These are phyloP conservation scores for Corythucha ciliata DNA, from an alignment of 2,888 invertebrate species.

Conservation along the genomic window DNA sequence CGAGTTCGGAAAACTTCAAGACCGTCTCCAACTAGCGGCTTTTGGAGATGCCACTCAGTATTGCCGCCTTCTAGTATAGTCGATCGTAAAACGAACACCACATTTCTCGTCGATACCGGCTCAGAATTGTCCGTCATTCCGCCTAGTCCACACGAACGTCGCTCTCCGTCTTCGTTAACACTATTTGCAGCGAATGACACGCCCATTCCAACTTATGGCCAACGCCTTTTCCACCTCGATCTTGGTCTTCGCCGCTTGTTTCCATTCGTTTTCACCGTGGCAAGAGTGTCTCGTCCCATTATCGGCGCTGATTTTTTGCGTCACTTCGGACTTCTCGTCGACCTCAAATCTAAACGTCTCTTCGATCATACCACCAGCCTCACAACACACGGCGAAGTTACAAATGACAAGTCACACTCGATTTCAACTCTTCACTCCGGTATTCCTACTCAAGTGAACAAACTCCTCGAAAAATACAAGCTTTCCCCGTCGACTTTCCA, in stretches of 20 bases:
- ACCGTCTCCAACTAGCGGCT: conserved; percentile 6
- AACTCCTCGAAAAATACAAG: conserved; percentile 17
- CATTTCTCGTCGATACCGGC: conserved; percentile 15
- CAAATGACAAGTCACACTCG: background rate
- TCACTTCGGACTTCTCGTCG: conserved; percentile 23
- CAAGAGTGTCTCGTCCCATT: conserved; percentile 4
- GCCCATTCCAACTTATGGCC: conserved; percentile 12
- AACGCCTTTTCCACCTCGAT: conserved; percentile 7
- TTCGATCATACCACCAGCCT: conserved; percentile 20
- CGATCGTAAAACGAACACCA: conserved; percentile 16
- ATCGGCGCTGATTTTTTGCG: conserved; percentile 16
- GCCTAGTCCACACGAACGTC: background rate
- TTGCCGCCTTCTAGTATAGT: background rate
- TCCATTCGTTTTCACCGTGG: conserved; percentile 8
- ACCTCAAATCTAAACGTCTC: conserved; percentile 13
- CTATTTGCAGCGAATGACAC: conserved; percentile 15
- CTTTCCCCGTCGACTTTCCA: conserved; percentile 20
- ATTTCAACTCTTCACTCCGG: conserved; percentile 8
- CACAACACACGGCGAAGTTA: background rate
- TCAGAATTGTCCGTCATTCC: conserved; percentile 9
- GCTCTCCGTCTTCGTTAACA: background rate
- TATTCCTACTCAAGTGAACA: background rate
- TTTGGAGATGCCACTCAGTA: background rate
- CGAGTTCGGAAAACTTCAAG: background rate
- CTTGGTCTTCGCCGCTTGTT: conserved; percentile 13